Evolutionary conservation across 2,113 vertebrate species (phyloP), one percentile per base, ranked within the genome.

Genomic region (Dendrocopos noguchii): DNA sequence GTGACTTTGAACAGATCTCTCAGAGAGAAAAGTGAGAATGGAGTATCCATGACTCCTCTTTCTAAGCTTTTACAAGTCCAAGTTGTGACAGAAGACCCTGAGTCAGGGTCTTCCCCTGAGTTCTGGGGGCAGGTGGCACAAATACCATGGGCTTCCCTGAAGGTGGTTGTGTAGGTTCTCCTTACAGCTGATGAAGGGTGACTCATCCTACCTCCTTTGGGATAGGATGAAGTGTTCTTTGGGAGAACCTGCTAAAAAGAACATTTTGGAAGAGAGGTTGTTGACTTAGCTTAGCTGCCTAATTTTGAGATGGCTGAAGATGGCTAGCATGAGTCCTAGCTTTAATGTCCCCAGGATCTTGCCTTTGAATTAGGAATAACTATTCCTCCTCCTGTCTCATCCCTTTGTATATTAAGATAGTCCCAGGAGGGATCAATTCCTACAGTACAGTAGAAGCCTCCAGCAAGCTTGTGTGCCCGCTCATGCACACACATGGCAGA

Each of bases 1-100:
- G 27, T 90, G 44, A 93, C 87, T 63, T 95, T 94, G 70, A 78
- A 72, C 18, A 34, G 70, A 36, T 83, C 76, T 83, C 53, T 75
- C 5, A 4, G 47, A 88, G 36, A 67, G 76, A 44, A 80, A 90
- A 85, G 22, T 0, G 6, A 81, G 46, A 60, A 66, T 17, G 44
- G 15, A 27, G 24, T 42, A 59, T 66, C 28, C 24, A 18, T 68
- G 19, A 18, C 4, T 74, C 46, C 56, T 50, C 2, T 28, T 87
- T 77, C 67, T 24, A 74, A 31, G 39, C n/a, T 63, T 89, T 73
- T 80, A 53, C 39, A 79, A 61, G 17, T 22, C 28, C 25, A 56
- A 16, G 27, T 73, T 34, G 42, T 15, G 20, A 42, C 3, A 52
- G 33, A 28, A 82, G 94, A 70, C 14, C 15, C 3, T 31, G 15